A percentile compares a stretch with the other conserved stretches of the same genome.
Evolutionary conservation across 2,888 invertebrate species (phyloP).

Genomic region (Diachrysia chrysitis): DNA sequence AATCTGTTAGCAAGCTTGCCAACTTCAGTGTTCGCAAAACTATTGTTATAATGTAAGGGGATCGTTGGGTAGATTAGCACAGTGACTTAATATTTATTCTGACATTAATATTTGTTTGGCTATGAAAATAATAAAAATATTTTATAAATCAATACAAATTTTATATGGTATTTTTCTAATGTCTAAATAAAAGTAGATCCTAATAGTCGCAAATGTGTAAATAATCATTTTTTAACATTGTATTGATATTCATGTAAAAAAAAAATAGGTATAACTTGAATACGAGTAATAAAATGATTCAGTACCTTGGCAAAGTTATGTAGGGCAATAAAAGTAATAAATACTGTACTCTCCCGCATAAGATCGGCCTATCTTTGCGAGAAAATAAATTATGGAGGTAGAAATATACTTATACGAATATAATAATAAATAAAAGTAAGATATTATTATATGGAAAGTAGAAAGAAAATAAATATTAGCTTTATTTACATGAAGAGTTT

Average conservation of each 20-base stretch:
- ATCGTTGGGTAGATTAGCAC: neutral
- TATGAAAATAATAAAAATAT: no score
- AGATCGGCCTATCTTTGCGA: neutral
- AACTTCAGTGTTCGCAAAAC: neutral
- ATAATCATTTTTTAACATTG: no score
- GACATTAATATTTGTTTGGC: no score
- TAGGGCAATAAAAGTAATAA: neutral
- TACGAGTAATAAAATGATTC: neutral
- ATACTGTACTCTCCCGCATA: neutral
- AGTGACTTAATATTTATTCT: neutral
- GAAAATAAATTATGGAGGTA: neutral
- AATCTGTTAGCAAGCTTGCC: neutral
- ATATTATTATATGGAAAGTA: neutral
- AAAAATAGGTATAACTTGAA: neutral
- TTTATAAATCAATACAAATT: no score
- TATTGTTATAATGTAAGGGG: neutral
- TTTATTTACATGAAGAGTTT: neutral
- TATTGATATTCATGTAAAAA: no score
- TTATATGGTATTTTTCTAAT: no score
- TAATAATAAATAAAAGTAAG: neutral
- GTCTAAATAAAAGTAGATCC: no score
- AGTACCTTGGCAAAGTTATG: neutral
- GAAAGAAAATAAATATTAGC: neutral
- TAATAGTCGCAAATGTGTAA: no score
- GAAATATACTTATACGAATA: neutral